Evolutionary conservation across 2,888 invertebrate genomes (phyloP).

Genomic region (Nomada flava): DNA sequence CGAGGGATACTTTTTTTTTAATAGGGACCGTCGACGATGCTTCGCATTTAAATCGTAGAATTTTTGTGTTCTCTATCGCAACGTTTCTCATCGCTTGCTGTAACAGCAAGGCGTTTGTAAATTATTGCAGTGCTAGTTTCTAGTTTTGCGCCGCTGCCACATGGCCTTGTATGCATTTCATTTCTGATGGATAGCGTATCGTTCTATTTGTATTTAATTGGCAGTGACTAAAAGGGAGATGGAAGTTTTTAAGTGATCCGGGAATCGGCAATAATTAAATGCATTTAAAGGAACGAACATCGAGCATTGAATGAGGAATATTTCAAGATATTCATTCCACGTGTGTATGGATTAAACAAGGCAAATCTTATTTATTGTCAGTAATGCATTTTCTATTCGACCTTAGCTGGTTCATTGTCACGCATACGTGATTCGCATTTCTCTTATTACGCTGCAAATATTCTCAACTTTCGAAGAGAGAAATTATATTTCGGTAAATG

Average conservation of each 20-base stretch:
- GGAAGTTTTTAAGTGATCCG: too few species aligned
- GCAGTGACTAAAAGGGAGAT: background rate
- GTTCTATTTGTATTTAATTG: slow-evolving; percentile 15
- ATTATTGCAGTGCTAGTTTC: slow-evolving; percentile 43
- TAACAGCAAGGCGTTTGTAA: slow-evolving; percentile 42
- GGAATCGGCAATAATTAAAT: slow-evolving; percentile 15
- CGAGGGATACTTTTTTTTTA: slow-evolving; percentile 10
- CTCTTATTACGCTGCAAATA: slow-evolving; percentile 13
- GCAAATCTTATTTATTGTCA: background rate
- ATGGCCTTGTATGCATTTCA: slow-evolving; percentile 32
- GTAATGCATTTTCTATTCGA: background rate
- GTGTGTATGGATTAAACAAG: too few species aligned
- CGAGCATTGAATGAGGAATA: too few species aligned
- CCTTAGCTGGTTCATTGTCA: too few species aligned
- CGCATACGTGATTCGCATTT: background rate
- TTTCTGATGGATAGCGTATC: slow-evolving; percentile 25
- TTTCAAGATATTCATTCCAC: too few species aligned
- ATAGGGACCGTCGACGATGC: background rate
- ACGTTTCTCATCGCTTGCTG: background rate
- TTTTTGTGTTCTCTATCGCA: background rate
- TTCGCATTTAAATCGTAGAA: slow-evolving; percentile 1
- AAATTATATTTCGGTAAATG: slow-evolving; percentile 9
- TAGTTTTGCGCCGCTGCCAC: slow-evolving; percentile 38
- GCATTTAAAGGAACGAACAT: slow-evolving; percentile 2
- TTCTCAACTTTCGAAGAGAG: background rate